Evolutionary conservation across 2,888 invertebrate genomes (phyloP).

Genomic region (Spodoptera picta): DNA sequence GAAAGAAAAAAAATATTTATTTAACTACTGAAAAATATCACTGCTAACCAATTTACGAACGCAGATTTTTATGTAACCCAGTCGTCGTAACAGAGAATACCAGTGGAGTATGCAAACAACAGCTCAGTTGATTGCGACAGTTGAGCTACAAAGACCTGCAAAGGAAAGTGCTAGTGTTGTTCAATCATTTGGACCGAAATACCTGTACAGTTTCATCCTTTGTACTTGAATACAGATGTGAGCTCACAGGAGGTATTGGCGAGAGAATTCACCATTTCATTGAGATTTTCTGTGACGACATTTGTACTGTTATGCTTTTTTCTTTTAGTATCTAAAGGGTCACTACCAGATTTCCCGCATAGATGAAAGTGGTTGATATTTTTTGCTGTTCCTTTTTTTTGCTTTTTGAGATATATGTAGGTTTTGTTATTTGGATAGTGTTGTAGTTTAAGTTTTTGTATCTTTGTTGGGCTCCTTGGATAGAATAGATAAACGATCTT

Average conservation of each 20-base stretch:
- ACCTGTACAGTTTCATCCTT: conserved; percentile 23
- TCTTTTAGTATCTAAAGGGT: background rate
- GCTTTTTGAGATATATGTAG: no score
- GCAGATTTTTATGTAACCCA: no score
- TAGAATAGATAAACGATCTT: no score
- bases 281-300: conserved; percentile 7
- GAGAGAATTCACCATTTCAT: conserved; percentile 9
- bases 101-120: conserved; percentile 40
- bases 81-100: conserved; percentile 1
- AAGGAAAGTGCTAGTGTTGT: conserved; percentile 38
- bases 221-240: conserved; percentile 22
- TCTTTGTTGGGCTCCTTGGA: no score
- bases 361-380: no score
- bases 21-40: no score
- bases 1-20: no score
- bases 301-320: conserved; percentile 1
- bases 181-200: conserved; percentile 43
- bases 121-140: conserved; percentile 45
- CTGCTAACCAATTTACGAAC: no score
- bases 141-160: conserved; percentile 38
- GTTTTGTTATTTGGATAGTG: no score
- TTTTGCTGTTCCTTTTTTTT: no score
- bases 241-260: conserved; percentile 4
- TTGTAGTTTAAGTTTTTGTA: no score
- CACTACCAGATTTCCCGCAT: no score